A percentile compares a stretch with the other conserved stretches of the same genome.
phyloP scores from a whole-genome alignment of 2,113 vertebrate genomes.

The Corythaeola cristata region DNA sequence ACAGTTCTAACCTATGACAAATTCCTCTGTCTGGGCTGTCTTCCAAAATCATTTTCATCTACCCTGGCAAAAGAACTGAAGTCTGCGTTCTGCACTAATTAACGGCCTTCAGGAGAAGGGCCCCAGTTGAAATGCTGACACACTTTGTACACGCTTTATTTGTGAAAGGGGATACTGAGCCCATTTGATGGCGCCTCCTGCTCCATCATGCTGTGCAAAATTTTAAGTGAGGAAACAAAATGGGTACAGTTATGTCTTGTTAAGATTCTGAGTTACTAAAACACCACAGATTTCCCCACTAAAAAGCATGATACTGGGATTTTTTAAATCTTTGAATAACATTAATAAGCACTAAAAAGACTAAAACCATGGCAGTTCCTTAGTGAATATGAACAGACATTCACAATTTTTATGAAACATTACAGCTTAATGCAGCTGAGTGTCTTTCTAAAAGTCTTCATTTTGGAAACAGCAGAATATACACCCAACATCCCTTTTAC shows the following conservation, averaged over 20 bases:
- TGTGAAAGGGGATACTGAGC: conserved; percentile 76
- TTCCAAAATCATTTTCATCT: conserved; percentile 84
- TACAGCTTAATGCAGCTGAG: background rate
- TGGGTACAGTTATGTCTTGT: conserved; percentile 49
- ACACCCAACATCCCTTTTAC: background rate
- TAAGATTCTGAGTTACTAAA: conserved; percentile 24
- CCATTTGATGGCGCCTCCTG: conserved; percentile 75
- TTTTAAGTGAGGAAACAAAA: conserved; percentile 67
- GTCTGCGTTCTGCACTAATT: conserved; percentile 91
- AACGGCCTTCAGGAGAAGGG: conserved; percentile 83
- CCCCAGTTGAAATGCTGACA: conserved; percentile 82
- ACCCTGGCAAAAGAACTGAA: conserved; percentile 85
- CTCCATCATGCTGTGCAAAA: conserved; percentile 57
- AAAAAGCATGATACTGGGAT: background rate
- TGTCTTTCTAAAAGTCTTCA: background rate
- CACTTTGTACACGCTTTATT: conserved; percentile 82
- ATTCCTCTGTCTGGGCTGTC: conserved; percentile 87
- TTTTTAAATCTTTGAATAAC: background rate
- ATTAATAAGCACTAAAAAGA: background rate
- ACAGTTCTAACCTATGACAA: conserved; percentile 85
- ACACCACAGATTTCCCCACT: background rate
- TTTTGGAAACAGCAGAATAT: background rate
- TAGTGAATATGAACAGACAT: background rate
- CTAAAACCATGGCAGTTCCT: background rate
- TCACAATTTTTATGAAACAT: background rate